Conservation (phyloP, 2,888 invertebrate genomes). For the Mythimna ferrago region DNA sequence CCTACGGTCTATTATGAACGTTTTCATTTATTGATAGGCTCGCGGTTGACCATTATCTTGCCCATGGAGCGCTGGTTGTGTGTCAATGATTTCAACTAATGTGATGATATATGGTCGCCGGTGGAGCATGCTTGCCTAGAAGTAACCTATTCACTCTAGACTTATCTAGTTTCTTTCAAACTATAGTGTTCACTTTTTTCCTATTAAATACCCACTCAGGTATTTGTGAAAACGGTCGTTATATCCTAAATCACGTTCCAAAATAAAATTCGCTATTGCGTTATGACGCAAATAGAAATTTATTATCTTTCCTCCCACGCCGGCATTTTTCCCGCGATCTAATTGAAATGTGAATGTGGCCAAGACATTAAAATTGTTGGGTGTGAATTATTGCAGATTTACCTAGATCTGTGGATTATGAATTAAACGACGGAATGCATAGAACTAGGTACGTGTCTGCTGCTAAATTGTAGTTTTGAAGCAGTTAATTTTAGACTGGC, state of each 20-base stretch:
- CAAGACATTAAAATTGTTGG: neutral
- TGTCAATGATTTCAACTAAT: no score
- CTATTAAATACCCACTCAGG: neutral
- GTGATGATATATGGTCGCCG: no score
- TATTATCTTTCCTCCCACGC: slow-evolving; percentile 46
- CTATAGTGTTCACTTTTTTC: neutral
- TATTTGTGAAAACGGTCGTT: slow-evolving; percentile 15
- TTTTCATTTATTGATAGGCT: no score
- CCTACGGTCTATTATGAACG: no score
- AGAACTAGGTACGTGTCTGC: neutral
- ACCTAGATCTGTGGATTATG: neutral
- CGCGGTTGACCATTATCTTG: no score
- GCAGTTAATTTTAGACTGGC: neutral
- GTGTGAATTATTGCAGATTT: slow-evolving; percentile 12
- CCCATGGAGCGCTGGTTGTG: no score
- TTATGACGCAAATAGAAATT: slow-evolving; percentile 45
- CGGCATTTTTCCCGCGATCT: neutral
- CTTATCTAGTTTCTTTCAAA: neutral
- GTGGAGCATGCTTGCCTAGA: no score
- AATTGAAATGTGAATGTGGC: slow-evolving; percentile 31
- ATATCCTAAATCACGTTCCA: slow-evolving; percentile 1
- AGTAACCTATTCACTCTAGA: no score
- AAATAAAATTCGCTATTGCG: slow-evolving; percentile 7
- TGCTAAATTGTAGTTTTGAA: slow-evolving; percentile 2
- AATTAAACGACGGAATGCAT: neutral